Percentiles rank a stretch among this genome's conserved stretches.
phyloP scores from a whole-genome alignment of 1,140 invertebrate genomes.

The Leptopilina boulardi region DNA sequence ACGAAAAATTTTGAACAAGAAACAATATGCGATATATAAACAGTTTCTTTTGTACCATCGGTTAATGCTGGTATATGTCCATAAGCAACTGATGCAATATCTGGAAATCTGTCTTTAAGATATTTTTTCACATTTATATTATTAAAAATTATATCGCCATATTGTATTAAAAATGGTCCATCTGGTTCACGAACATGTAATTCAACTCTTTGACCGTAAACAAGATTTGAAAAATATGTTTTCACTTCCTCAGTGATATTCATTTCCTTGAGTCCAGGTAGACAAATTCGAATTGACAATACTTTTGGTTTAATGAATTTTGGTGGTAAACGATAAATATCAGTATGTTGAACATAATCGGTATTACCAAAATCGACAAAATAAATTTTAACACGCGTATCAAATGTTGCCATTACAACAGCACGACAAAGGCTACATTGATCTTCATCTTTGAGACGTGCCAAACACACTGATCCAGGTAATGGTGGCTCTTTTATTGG shows the following conservation, averaged over 20 bases:
- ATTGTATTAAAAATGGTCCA: slow-evolving; percentile 82
- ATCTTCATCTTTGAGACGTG: slow-evolving; percentile 79
- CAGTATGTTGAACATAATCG: slow-evolving; percentile 80
- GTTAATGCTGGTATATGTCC: slow-evolving; percentile 57
- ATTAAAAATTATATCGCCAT: slow-evolving; percentile 81
- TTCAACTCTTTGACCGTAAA: slow-evolving; percentile 78
- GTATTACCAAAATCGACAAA: slow-evolving; percentile 88
- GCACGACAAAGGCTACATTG: slow-evolving; percentile 83
- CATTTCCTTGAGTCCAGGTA: slow-evolving; percentile 82
- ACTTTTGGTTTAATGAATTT: slow-evolving; percentile 81
- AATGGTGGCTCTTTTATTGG: slow-evolving; percentile 80
- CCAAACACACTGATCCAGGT: slow-evolving; percentile 84
- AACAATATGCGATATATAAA: slow-evolving; percentile 83
- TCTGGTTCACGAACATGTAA: slow-evolving; percentile 81
- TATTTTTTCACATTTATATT: slow-evolving; percentile 78
- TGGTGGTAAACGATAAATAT: slow-evolving; percentile 84
- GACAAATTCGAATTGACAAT: slow-evolving; percentile 77
- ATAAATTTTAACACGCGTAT: slow-evolving; percentile 79
- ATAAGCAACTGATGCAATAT: slow-evolving; percentile 32
- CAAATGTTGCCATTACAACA: slow-evolving; percentile 82
- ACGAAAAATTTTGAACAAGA: slow-evolving; percentile 84
- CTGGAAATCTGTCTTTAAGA: slow-evolving; percentile 71
- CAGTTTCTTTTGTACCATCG: slow-evolving; percentile 69
- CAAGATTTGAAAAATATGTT: slow-evolving; percentile 81
- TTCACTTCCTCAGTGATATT: slow-evolving; percentile 82